Evolutionary conservation across 2,888 invertebrate species (phyloP), one percentile per base, ranked within the genome.

Genomic region (Agrenia bidenticulata): DNA sequence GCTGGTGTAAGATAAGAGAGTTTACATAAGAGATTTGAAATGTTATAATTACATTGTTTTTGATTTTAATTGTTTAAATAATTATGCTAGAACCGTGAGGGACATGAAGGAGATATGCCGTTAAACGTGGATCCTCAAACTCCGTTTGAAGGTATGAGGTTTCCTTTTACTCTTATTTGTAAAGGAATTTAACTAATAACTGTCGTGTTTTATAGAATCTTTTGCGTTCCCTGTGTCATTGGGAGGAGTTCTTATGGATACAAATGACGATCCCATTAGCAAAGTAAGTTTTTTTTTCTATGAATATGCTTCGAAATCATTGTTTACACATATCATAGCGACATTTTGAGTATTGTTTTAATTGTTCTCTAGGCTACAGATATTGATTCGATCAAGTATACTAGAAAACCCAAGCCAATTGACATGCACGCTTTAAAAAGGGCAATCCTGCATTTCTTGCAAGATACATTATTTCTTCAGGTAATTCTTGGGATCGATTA

Each of bases 381-480:
- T 41, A 24, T 53, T 13, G 73, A 75, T 45, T 70, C 73, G 1
- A 59, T 75, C 9, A 68, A 70, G 32, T 75, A 68, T 26, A 63
- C 69, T 11, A 70, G 68, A 17, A 66, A 72, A 26, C 75, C 75
- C 0, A 75, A 75, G 32, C 75, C 73, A 0, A 71, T 75, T 39
- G 68, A 73, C 42, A 75, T 75, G 73, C 71, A 67, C 19, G 41
- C 55, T 1, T 39, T 75, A 21, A 75, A 75, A 50, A 39, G 39
- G 7, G 42, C 60, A 0, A 70, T 75, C 15, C 21, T 65, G 1
- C 57, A 66, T 56, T 65, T 65, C 15, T 49, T 75, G 17, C 60
- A 17, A 2, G 49, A 59, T 4, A 70, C 37, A 13, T 58, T 73
- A 42, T 11, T 50, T 4, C 51, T 75, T n/a, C 59, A 72, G 59